These are phyloP conservation scores for Delphinapterus leucas DNA, from an alignment of 2,113 vertebrate genomes.

Conservation along the genomic window DNA sequence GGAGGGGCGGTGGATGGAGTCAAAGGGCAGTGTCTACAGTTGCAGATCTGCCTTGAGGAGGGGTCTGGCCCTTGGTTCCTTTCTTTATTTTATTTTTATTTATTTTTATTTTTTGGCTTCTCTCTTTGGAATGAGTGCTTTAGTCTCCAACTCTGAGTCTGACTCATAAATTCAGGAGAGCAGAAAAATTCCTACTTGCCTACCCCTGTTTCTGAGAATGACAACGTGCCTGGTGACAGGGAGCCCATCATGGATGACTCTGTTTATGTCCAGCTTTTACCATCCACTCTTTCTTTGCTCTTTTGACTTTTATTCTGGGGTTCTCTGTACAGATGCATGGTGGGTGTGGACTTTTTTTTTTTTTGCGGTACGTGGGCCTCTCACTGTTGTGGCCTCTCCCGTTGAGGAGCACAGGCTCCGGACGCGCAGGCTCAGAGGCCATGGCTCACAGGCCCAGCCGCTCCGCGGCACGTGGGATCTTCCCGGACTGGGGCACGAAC, in stretches of 20 bases:
- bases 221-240: not conserved
- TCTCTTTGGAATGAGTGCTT: not conserved
- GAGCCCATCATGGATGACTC: not conserved
- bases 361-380: too few relatives aligned
- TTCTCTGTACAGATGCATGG: not conserved
- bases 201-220: not conserved
- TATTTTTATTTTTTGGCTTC: too few relatives aligned
- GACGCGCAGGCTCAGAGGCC: too few relatives aligned
- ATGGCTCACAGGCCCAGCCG: too few relatives aligned
- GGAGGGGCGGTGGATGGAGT: fast-evolving
- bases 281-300: not conserved
- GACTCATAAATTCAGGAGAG: not conserved
- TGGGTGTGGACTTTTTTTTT: not conserved
- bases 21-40: too few relatives aligned
- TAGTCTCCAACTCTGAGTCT: not conserved
- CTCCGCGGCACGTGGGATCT: too few relatives aligned
- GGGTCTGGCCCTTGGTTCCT: not conserved
- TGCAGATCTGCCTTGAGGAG: not conserved
- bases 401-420: too few relatives aligned
- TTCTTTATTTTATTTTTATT: too few relatives aligned
- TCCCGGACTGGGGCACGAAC: too few relatives aligned
- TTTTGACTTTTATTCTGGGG: not conserved
- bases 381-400: too few relatives aligned
- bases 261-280: not conserved
- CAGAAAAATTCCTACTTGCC: not conserved